Base-by-base conservation (phyloP, 1,140 invertebrate species). In the Macrocentrus cingulum region DNA sequence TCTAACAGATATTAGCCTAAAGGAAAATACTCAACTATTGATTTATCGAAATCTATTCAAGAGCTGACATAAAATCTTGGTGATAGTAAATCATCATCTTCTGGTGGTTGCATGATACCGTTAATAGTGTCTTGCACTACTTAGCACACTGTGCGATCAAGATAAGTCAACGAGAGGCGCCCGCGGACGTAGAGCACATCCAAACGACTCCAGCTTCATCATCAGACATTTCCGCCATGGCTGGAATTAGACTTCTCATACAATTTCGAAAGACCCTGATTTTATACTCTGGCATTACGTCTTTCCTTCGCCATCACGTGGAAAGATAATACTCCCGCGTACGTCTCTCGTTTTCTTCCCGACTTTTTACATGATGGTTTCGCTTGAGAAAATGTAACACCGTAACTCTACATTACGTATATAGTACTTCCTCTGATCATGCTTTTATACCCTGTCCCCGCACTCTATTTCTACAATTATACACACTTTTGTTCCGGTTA, bases 51-150 rank as follows among this genome's bases (percentile, higher is more conserved):
- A 29, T 49, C 46, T 11, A 22, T 29, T 13, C 23, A 49, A 20
- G 16, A 0, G 4, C 18, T 49, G 11, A 34, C 32, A 51, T 51
- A 18, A 9, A 25, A 51, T 51, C 16, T 36, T 8, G 48, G 32
- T 51, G 32, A 51, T 32, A 32, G 37, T 34, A 51, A 49, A 49
- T 51, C 25, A 51, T 51, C 32, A 51, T 51, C 20, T 49, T 15
- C 7, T n/a, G n/a, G n/a, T n/a, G 8, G 11, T 29, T 29, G 46
- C 46, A 1, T 49, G n/a, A 49, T 49, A 22, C 46, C 46, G 46
- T 49, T 49, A 49, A 49, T 49, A 49, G 32, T 29, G 46, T 7
- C 23, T 15, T 49, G 46, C 46, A 15, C 46, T 49, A 49, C 46
- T 49, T 29, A 49, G 22, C 32, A 29, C n/a, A 15, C 34, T 29